Percentiles rank a stretch among this genome's conserved stretches.
These are phyloP conservation scores for Euwallacea fornicatus DNA, from an alignment of 1,140 invertebrate genomes.

Conservation along the genomic window DNA sequence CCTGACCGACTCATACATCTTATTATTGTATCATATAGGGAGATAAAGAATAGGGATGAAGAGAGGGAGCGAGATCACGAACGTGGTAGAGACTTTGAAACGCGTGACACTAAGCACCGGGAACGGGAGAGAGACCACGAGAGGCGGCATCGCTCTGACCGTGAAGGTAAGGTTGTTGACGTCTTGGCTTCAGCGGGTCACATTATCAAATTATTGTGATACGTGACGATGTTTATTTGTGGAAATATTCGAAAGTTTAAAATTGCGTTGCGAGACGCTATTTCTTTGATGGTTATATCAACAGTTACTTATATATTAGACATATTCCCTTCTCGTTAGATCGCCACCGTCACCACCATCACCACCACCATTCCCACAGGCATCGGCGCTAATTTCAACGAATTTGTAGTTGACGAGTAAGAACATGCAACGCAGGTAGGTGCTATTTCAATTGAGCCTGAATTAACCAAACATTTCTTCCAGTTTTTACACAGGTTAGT, in stretches of 20 bases:
- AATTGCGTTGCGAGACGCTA: background rate
- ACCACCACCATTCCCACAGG: constrained; percentile 34
- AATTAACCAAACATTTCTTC: constrained; percentile 45
- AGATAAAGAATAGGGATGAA: constrained; percentile 33
- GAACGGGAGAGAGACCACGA: constrained; percentile 49
- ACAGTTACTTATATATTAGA: too few relatives aligned
- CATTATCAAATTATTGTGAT: background rate
- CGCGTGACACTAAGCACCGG: constrained; percentile 46
- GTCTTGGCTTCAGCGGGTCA: background rate
- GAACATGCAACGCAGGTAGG: constrained; percentile 46
- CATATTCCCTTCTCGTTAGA: constrained; percentile 24
- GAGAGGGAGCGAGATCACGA: constrained; percentile 52
- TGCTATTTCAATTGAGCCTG: constrained; percentile 43
- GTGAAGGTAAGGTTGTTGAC: constrained; percentile 40
- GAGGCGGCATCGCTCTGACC: constrained; percentile 49
- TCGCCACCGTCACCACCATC: constrained; percentile 41
- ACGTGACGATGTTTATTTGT: too few relatives aligned
- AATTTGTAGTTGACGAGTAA: constrained; percentile 47
- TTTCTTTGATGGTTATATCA: background rate
- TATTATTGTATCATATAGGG: constrained; percentile 41
- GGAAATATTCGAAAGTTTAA: background rate
- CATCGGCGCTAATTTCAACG: constrained; percentile 24
- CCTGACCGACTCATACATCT: background rate
- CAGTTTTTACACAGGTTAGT: constrained; percentile 50
- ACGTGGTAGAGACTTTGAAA: constrained; percentile 38